Conservation (phyloP, 2,888 invertebrate genomes). For the Temnothorax unifasciatus region DNA sequence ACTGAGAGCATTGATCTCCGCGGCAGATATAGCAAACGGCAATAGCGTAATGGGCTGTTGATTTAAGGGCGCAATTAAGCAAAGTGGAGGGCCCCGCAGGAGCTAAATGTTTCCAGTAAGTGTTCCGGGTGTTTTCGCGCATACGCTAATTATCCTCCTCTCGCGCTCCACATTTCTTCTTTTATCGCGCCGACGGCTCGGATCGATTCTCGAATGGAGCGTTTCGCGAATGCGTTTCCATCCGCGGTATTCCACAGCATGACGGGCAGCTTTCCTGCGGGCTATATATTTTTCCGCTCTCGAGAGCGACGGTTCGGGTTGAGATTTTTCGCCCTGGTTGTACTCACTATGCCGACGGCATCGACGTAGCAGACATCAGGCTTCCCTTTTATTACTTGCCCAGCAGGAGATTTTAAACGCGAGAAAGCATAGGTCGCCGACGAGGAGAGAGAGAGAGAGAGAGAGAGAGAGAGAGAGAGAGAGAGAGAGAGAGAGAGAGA, state of each 20-base stretch:
- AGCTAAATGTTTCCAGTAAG: constrained; percentile 72
- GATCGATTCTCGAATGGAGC: constrained; percentile 64
- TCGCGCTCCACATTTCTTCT: constrained; percentile 50
- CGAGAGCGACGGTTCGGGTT: background rate
- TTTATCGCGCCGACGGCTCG: constrained; percentile 52
- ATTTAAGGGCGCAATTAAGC: constrained; percentile 77
- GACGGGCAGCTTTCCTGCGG: constrained; percentile 16
- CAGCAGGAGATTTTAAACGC: constrained; percentile 55
- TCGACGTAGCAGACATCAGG: constrained; percentile 19
- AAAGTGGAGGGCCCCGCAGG: constrained; percentile 74
- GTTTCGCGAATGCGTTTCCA: constrained; percentile 21
- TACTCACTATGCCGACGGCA: background rate
- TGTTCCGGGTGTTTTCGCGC: constrained; percentile 74
- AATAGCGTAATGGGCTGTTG: constrained; percentile 77
- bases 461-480: too few relatives aligned
- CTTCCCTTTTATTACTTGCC: constrained; percentile 57
- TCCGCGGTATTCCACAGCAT: background rate
- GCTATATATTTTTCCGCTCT: constrained; percentile 48
- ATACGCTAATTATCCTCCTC: constrained; percentile 74
- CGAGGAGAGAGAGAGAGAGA: background rate
- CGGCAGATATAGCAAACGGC: constrained; percentile 65
- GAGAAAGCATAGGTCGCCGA: constrained; percentile 9
- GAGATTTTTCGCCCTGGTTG: constrained; percentile 14
- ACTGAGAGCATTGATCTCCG: constrained; percentile 66
- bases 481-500: background rate